Evolutionary conservation across 2,888 invertebrate species (phyloP).

Genomic region (Drosophila crucigera): DNA sequence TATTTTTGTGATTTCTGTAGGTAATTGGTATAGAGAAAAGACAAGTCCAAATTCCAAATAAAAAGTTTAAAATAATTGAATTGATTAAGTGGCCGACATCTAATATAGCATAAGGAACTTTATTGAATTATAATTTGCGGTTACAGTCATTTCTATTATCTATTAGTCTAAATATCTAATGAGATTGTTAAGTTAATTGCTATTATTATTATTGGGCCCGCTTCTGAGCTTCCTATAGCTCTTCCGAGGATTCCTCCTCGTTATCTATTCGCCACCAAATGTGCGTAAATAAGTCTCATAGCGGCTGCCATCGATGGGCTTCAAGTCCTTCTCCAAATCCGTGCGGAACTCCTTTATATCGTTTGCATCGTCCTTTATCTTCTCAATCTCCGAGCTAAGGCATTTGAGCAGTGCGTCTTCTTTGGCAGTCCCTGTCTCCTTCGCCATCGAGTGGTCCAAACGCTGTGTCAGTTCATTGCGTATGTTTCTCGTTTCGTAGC

Average conservation of each 20-base stretch:
- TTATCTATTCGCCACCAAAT: neutral
- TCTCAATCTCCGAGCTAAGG: neutral
- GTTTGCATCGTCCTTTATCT: neutral
- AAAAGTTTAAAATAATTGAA: neutral
- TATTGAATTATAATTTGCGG: neutral
- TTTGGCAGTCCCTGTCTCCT: neutral
- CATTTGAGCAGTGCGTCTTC: neutral
- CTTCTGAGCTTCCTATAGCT: no score
- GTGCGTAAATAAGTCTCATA: slow-evolving; percentile 1
- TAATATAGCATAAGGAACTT: neutral
- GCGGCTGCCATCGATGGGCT: neutral
- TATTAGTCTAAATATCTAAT: no score
- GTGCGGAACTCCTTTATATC: neutral
- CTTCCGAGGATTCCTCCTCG: no score
- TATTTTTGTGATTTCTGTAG: neutral
- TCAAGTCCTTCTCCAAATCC: slow-evolving; percentile 1
- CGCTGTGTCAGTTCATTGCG: neutral
- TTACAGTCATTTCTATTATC: neutral
- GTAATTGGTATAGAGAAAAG: neutral
- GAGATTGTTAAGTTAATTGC: no score
- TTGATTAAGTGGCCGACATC: neutral
- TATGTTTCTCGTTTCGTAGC: neutral
- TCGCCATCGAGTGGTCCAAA: neutral
- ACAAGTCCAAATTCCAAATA: neutral
- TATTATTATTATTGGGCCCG: no score